These are phyloP conservation scores for Scaptodrosophila lebanonensis DNA, from an alignment of 1,140 invertebrate genomes.

Conservation along the genomic window DNA sequence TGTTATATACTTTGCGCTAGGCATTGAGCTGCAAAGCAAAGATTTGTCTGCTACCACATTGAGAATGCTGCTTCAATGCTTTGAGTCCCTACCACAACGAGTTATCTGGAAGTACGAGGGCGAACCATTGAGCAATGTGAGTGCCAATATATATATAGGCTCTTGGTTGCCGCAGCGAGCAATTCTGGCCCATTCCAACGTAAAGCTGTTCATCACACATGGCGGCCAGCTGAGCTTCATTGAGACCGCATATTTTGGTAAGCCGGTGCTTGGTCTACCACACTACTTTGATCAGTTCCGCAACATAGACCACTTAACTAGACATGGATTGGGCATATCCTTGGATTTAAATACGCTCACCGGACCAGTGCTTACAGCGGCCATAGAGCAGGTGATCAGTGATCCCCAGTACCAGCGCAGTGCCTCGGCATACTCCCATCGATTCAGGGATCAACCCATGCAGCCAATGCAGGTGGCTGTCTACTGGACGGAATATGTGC, in stretches of 20 bases:
- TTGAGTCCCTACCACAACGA: slow-evolving; percentile 79
- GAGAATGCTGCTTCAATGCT: slow-evolving; percentile 78
- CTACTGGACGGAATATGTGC: slow-evolving; percentile 85
- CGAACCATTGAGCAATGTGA: slow-evolving; percentile 77
- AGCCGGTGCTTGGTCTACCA: slow-evolving; percentile 84
- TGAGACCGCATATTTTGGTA: slow-evolving; percentile 83
- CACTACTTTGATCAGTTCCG: slow-evolving; percentile 81
- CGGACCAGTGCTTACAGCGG: slow-evolving; percentile 10
- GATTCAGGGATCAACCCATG: slow-evolving; percentile 81
- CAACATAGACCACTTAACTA: slow-evolving; percentile 78
- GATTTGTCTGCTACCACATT: slow-evolving; percentile 78
- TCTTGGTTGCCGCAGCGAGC: slow-evolving; percentile 85
- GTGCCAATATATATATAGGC: slow-evolving; percentile 80
- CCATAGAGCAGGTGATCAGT: slow-evolving; percentile 34
- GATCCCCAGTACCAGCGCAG: slow-evolving; percentile 61
- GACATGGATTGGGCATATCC: slow-evolving; percentile 75
- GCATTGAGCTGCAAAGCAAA: slow-evolving; percentile 79
- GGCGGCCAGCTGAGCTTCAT: slow-evolving; percentile 84
- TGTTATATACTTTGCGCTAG: slow-evolving; percentile 81
- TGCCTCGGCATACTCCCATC: slow-evolving; percentile 78
- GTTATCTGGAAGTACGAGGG: slow-evolving; percentile 84
- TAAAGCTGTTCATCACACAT: slow-evolving; percentile 84
- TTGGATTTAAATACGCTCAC: slow-evolving; percentile 32
- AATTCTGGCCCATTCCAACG: slow-evolving; percentile 83
- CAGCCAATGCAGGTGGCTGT: slow-evolving; percentile 82